Evolutionary conservation across 2,888 invertebrate species (phyloP), one percentile per base, ranked within the genome.

Genomic region (Parapristionchus giblindavisi): DNA sequence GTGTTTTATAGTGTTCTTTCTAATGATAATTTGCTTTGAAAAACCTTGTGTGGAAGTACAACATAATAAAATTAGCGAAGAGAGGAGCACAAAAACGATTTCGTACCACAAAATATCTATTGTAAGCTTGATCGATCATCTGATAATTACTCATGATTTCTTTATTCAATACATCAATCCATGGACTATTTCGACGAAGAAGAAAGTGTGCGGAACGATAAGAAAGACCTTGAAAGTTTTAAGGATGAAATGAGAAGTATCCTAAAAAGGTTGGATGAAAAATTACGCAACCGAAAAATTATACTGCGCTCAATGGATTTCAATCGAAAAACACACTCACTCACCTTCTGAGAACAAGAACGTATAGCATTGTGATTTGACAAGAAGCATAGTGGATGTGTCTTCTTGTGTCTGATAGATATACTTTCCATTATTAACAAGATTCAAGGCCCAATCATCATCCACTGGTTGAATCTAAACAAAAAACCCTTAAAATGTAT

Each of bases 331-430:
- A n/a, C n/a, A n/a, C n/a, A n/a, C n/a, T n/a, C n/a, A n/a, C n/a
- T n/a, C n/a, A 65, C 63, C 63, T 65, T 65, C 43, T 21, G 43
- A 43, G 63, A 65, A 65, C 32, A 65, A 40, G 40, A 65, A 43
- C 6, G 63, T 65, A 36, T 36, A 65, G 17, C 63, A 65, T 21
- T 32, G 40, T 2, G 63, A 43, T 40, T 43, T 40, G 2, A 65
- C 63, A 43, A 65, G 63, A 14, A 43, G 63, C 63, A 65, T 65
- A 4, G 63, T 17, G 0, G 63, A 65, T 43, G 43, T 65, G 40
- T 65, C 63, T 21, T 43, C 63, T 36, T 43, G 43, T 3, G 63
- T 65, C 36, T 65, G 63, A 29, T 43, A 65, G 29, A 65, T 65
- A 43, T 65, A 65, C 1, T 36, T 36, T 14, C 63, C 63, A 8